These are phyloP conservation scores for Typhlomys cinereus DNA, from an alignment of 2,113 vertebrate genomes.

Conservation along the genomic window DNA sequence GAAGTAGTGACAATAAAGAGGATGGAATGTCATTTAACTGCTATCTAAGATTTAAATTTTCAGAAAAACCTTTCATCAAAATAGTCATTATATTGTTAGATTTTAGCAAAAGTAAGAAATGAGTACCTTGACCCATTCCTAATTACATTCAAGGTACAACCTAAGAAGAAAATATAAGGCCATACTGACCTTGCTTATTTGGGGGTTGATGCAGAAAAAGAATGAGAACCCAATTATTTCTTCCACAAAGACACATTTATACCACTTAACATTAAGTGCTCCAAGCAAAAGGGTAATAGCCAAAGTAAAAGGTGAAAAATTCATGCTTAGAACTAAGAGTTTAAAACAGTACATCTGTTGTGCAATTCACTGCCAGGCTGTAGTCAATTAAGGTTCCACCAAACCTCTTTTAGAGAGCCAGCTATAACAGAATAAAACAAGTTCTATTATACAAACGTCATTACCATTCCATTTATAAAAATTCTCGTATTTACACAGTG, in stretches of 20 bases:
- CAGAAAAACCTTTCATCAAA: slow-evolving; percentile 16
- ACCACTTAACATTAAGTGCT: slow-evolving; percentile 45
- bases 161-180: slow-evolving; percentile 46
- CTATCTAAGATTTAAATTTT: slow-evolving; percentile 33
- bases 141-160: slow-evolving; percentile 33
- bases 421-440: slow-evolving; percentile 61
- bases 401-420: slow-evolving; percentile 57
- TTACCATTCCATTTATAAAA: slow-evolving; percentile 58
- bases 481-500: slow-evolving; percentile 24
- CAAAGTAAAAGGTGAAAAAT: slow-evolving; percentile 68
- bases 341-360: slow-evolving; percentile 65
- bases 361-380: slow-evolving; percentile 50
- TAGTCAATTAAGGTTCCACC: slow-evolving; percentile 59
- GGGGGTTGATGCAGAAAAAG: neutral
- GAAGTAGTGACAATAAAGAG: slow-evolving; percentile 33
- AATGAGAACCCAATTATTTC: slow-evolving; percentile 56
- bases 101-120: slow-evolving; percentile 49
- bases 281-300: slow-evolving; percentile 59
- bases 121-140: slow-evolving; percentile 41
- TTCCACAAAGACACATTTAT: slow-evolving; percentile 55
- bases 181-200: slow-evolving; percentile 50
- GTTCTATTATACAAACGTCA: neutral
- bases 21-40: slow-evolving; percentile 31
- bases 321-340: slow-evolving; percentile 48
- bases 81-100: slow-evolving; percentile 32